Conservation (phyloP, 2,888 invertebrate genomes). For the Xylocampa areola region DNA sequence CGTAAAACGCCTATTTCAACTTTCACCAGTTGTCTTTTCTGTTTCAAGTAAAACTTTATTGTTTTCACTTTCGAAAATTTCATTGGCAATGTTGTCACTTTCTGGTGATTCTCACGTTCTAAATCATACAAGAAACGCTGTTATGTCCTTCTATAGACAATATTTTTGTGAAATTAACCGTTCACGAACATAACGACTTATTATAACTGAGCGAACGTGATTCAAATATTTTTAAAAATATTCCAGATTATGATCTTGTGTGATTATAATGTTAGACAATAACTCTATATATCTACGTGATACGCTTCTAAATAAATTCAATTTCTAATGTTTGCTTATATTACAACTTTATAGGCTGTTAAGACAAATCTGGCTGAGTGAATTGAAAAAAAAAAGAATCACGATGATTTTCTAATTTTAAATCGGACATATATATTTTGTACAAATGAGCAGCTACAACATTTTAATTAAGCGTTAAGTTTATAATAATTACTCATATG, state of each 20-base stretch:
- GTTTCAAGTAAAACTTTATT: constrained; percentile 35
- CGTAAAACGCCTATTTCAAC: constrained; percentile 29
- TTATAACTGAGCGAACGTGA: constrained; percentile 85
- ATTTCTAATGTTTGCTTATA: constrained; percentile 54
- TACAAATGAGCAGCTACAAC: constrained; percentile 46
- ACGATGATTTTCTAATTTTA: constrained; percentile 40
- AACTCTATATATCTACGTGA: constrained; percentile 86
- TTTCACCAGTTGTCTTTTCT: constrained; percentile 41
- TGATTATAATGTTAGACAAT: constrained; percentile 83
- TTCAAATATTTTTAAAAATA: constrained; percentile 79
- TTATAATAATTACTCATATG: constrained; percentile 48
- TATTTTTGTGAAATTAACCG: constrained; percentile 75
- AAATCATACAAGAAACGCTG: constrained; percentile 69
- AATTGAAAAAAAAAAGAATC: constrained; percentile 25
- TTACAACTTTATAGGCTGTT: constrained; percentile 31
- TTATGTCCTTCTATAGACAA: constrained; percentile 75
- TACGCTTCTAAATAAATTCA: constrained; percentile 67
- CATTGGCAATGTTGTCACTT: constrained; percentile 61
- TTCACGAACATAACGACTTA: constrained; percentile 79
- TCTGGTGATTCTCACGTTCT: constrained; percentile 78
- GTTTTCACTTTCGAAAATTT: constrained; percentile 56
- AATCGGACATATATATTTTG: constrained; percentile 42
- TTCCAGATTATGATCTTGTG: constrained; percentile 82
- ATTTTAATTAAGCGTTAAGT: constrained; percentile 48
- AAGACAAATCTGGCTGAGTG: constrained; percentile 4